Evolutionary conservation across 2,888 invertebrate species (phyloP), one percentile per base, ranked within the genome.

Genomic region (Lithophane semibrunnea): DNA sequence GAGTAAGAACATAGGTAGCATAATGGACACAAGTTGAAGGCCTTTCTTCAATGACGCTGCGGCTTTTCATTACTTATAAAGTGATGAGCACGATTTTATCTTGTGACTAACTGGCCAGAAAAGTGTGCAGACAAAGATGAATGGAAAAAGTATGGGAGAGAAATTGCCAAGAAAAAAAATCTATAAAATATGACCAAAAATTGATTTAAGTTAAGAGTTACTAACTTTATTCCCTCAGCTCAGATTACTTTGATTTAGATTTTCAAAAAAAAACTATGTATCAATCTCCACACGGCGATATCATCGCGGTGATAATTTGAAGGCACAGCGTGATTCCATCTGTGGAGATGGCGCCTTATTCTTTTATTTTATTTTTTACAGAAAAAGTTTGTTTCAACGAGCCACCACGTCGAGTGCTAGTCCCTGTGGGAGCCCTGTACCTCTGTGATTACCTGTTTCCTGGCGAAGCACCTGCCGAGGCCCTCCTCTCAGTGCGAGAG

Each of bases 381-480:
- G 98, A 98, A 91, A 97, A 97, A 86, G 97, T 98, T 71, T 98
- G 98, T 84, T 97, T 98, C 85, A 99, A 99, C 90, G 99, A 99
- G 93, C 99, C 99, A 0, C 99, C 99, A 0, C 97, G 99, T 61
- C 97, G 99, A 82, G 98, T 99, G 1, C 97, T 99, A 77, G 98
- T 98, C 29, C 97, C 97, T n/a, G 96, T 98, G 8, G 96, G 95
- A 0, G 89, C 94, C 0, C 96, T 99, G 64, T 98, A 98, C 82
- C 97, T 99, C 56, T 99, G 98, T 72, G 99, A 99, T 93, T 99
- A 99, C 93, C 95, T 99, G 73, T 99, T 99, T 92, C 99, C 99
- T 44, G 99, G 99, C 0, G 99, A 99, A 95, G 98, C 98, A 0
- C 97, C 98, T 0, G 97, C 98, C 16, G 99, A 99, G 89, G 98